These are phyloP conservation scores for Philotrypesis tridentata DNA, from an alignment of 1,140 invertebrate genomes.

Conservation along the genomic window DNA sequence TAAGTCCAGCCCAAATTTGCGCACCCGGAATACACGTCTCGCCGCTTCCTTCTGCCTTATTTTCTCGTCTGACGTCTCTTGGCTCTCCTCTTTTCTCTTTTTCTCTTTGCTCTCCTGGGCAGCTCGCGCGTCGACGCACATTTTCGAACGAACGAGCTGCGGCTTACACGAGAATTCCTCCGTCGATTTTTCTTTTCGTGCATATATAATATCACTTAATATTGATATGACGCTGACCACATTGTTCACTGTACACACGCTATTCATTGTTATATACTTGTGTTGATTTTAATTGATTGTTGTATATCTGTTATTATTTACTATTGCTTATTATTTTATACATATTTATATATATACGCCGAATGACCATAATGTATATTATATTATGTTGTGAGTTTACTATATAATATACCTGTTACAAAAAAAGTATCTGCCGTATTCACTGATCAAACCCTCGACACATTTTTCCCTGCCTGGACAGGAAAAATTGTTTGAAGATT, in stretches of 20 bases:
- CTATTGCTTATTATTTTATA: too few species aligned
- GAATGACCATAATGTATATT: conserved; percentile 59
- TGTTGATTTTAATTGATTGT: too few species aligned
- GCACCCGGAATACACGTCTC: conserved; percentile 18
- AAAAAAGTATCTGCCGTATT: conserved; percentile 67
- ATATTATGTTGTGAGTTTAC: conserved; percentile 56
- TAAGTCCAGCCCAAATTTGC: conserved; percentile 16
- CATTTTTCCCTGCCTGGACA: conserved; percentile 50
- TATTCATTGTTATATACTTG: too few species aligned
- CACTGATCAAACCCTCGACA: conserved; percentile 61
- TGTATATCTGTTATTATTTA: conserved; percentile 46
- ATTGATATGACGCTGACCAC: background rate
- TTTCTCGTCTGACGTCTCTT: background rate
- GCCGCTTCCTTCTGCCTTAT: background rate
- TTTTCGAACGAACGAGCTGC: conserved; percentile 1
- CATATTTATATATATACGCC: conserved; percentile 49
- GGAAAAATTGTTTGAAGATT: conserved; percentile 49
- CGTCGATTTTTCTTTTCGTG: too few species aligned
- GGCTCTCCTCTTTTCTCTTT: background rate
- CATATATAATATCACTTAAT: too few species aligned
- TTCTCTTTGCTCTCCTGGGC: background rate
- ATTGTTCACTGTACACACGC: background rate
- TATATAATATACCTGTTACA: conserved; percentile 65
- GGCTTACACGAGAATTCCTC: too few species aligned
- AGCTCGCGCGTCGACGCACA: background rate